phyloP scores from a whole-genome alignment of 2,113 vertebrate species.

The Catharus minimus region DNA sequence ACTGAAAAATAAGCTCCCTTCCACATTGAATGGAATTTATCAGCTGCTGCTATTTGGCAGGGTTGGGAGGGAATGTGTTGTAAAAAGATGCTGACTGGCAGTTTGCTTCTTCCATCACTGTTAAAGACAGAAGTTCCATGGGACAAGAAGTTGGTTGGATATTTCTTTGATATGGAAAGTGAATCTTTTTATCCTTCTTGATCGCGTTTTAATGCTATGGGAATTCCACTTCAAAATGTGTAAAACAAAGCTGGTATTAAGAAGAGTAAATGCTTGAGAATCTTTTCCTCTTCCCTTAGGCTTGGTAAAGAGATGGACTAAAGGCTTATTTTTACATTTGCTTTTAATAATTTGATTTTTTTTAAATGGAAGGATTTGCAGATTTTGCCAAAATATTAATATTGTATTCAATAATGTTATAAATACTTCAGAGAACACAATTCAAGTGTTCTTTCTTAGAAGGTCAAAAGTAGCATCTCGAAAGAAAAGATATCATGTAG shows the following conservation, averaged over 20 bases:
- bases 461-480: background rate
- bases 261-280: background rate
- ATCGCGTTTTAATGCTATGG: background rate
- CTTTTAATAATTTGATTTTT: background rate
- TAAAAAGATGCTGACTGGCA: background rate
- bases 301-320: background rate
- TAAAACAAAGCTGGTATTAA: background rate
- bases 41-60: background rate
- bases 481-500: background rate
- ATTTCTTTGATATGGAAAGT: background rate
- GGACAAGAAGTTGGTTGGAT: background rate
- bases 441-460: background rate
- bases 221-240: background rate
- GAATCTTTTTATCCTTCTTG: background rate
- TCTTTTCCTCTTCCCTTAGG: background rate
- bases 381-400: background rate
- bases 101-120: background rate
- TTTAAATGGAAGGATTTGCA: background rate
- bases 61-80: background rate
- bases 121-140: background rate
- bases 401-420: background rate
- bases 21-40: background rate
- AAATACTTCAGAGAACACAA: background rate
- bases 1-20: background rate
- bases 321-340: background rate